These are phyloP conservation scores for Macrotus californicus DNA, from an alignment of 2,113 vertebrate species.

Conservation along the genomic window DNA sequence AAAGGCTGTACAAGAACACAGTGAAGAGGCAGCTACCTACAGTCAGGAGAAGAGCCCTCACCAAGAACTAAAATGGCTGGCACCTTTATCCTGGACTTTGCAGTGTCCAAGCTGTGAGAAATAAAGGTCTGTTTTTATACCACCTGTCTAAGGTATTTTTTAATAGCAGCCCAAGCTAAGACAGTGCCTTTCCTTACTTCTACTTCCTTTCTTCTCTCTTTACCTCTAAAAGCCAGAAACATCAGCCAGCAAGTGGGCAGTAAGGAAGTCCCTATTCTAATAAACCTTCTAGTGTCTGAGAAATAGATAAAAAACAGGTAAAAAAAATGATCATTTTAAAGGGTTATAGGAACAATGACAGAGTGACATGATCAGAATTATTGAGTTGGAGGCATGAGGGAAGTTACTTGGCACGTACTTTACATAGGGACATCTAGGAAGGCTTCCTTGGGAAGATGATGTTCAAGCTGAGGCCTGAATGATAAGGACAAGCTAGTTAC, in stretches of 20 bases:
- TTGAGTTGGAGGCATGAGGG: not conserved
- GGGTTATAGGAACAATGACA: not conserved
- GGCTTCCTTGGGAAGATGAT: not conserved
- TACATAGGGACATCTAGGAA: not conserved
- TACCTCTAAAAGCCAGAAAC: not conserved
- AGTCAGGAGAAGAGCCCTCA: not conserved
- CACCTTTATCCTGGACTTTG: not conserved
- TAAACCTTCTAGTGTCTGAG: not conserved
- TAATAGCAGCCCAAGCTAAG: not conserved
- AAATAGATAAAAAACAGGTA: not conserved
- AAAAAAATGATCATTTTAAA: not conserved
- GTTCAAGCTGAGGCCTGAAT: not conserved
- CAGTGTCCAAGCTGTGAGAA: not conserved
- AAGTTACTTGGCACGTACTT: not conserved
- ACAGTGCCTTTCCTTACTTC: not conserved
- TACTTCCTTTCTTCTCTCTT: not conserved
- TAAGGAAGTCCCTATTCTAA: not conserved
- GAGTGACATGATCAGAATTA: not conserved
- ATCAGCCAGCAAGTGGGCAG: not conserved
- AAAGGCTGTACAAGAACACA: rapidly evolving
- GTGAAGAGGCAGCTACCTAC: not conserved
- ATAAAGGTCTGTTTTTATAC: not conserved
- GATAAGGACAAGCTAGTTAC: not conserved
- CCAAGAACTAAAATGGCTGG: not conserved
- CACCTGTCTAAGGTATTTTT: not conserved